Base-by-base conservation (phyloP, 2,888 invertebrate species). In the Aethes cnicana region DNA sequence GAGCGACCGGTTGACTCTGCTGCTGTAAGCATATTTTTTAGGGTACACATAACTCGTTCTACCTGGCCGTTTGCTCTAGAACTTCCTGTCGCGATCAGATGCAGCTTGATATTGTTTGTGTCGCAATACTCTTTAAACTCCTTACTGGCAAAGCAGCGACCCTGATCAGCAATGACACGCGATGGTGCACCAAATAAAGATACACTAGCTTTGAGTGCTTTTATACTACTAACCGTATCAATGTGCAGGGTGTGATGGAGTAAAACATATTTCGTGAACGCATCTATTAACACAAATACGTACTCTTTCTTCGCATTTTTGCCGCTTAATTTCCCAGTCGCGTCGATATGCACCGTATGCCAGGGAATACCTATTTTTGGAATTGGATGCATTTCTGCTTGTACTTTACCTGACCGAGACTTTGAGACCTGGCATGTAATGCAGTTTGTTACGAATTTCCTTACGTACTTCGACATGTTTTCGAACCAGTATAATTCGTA, bases 241-340 rank as follows among this genome's bases (percentile, higher is more conserved):
- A 26, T 26, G 25, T 26, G 7, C 30, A 25, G 6, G 7, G 62
- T 55, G 37, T 59, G 60, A 21, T 54, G 7, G 7, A 60, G 46
- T 1, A 64, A 23, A 3, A 60, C 58, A 26, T 47, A 69, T 43
- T 71, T 67, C 1, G 64, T 66, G 23, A 64, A 68, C 0, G 61
- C 60, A 33, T 71, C 69, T 2, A 71, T 56, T 1, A 65, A 4
- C 0, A 70, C 69, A 12, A 63, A 54, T 4, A 62, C 54, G 39
- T 71, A 68, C 57, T 69, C 67, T 37, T 66, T 65, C 4, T 18
- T 14, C 30, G 62, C 53, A 14, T 43, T 61, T 44, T 59, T 68
- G 17, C 56, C 62, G 36, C 39, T 53, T 0, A 56, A 23, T 23
- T 54, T 54, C 3, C 54, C 56, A 0, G 53, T 28, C n/a, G 32